Conservation (phyloP, 2,113 vertebrate genomes). For the Oplegnathus fasciatus region DNA sequence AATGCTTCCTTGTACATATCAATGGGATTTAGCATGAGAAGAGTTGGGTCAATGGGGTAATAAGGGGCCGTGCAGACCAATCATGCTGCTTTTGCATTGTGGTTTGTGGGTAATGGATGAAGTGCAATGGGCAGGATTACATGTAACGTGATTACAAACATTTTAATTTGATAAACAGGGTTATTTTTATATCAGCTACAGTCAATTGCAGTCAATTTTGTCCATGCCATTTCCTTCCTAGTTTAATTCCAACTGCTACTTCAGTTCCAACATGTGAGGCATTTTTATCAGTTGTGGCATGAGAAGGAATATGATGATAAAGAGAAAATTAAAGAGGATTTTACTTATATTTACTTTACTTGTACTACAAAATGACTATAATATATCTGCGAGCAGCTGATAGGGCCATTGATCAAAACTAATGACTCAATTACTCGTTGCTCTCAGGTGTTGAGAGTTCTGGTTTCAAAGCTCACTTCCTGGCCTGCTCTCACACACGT, state of each 20-base stretch:
- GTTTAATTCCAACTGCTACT: background rate
- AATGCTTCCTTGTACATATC: constrained; percentile 70
- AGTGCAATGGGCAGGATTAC: background rate
- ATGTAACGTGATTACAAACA: background rate
- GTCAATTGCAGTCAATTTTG: background rate
- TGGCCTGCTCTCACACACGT: background rate
- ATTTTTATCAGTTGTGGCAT: constrained; percentile 5
- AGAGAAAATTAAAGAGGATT: constrained; percentile 47
- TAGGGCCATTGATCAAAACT: constrained; percentile 51
- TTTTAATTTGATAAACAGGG: background rate
- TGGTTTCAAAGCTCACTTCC: constrained; percentile 18
- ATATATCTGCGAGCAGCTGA: constrained; percentile 39
- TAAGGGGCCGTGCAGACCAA: background rate
- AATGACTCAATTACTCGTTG: constrained; percentile 55
- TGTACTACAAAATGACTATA: constrained; percentile 31
- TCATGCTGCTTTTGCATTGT: background rate
- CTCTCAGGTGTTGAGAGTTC: constrained; percentile 20
- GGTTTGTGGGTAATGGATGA: constrained; percentile 1
- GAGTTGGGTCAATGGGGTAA: constrained; percentile 49
- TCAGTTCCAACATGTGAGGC: background rate
- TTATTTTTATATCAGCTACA: constrained; percentile 11
- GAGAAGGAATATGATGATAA: background rate
- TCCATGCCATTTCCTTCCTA: background rate
- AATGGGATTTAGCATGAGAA: constrained; percentile 39
- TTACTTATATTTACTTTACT: constrained; percentile 33